phyloP scores from a whole-genome alignment of 2,113 vertebrate genomes.

The Corydoras sp. region DNA sequence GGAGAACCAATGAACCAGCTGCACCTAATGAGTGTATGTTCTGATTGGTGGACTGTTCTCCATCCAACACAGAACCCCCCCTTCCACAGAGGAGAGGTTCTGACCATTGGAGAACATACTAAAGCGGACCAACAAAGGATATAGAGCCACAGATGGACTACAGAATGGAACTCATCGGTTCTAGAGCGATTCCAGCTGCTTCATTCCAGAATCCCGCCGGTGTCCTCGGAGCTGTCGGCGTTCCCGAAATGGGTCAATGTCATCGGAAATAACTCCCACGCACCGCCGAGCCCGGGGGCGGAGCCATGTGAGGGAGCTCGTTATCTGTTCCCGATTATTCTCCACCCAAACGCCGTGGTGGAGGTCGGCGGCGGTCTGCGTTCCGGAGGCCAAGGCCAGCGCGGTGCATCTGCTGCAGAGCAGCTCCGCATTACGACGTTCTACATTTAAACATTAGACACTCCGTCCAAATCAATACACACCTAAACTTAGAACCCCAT shows the following conservation, averaged over 20 bases:
- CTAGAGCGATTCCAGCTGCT: constrained; percentile 13
- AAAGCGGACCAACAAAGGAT: no score
- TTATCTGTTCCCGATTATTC: not conserved
- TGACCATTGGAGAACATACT: no score
- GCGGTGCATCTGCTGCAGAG: not conserved
- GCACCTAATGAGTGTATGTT: no score
- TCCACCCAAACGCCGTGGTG: not conserved
- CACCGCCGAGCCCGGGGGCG: not conserved
- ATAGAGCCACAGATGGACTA: no score
- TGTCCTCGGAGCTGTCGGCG: constrained; percentile 22
- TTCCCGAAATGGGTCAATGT: constrained; percentile 37
- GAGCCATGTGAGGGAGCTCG: not conserved
- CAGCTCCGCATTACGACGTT: not conserved
- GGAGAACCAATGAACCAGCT: no score
- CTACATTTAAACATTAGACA: constrained; percentile 1
- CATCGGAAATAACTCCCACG: constrained; percentile 35
- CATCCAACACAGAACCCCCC: not conserved
- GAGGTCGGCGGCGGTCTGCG: no score
- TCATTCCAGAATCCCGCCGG: constrained; percentile 7
- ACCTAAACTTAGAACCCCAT: constrained; percentile 19
- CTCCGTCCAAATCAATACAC: constrained; percentile 17
- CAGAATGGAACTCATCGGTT: not conserved
- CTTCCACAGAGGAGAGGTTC: no score
- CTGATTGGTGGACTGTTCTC: no score
- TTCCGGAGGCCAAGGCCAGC: not conserved